Evolutionary conservation across 2,888 invertebrate genomes (phyloP).

Genomic region (Nemotelus pantherinus): DNA sequence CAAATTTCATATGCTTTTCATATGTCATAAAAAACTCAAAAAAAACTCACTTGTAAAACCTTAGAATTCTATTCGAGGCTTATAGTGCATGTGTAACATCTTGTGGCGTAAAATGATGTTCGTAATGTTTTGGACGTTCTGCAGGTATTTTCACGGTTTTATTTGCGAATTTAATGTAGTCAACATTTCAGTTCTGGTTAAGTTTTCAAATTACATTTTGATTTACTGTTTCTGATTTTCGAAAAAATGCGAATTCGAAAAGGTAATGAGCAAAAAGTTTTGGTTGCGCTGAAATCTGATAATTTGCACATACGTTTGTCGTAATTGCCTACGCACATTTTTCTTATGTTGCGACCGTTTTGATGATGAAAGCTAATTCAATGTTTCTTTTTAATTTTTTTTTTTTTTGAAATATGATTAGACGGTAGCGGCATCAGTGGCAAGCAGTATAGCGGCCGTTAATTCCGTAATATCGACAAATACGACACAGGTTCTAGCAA

Average conservation of each 20-base stretch:
- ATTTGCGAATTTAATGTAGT: conserved; percentile 17
- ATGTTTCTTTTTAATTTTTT: conserved; percentile 5
- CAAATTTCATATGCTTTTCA: too few relatives aligned
- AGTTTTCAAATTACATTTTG: conserved; percentile 57
- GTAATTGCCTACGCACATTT: not conserved
- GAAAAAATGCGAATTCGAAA: conserved; percentile 21
- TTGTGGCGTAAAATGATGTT: too few relatives aligned
- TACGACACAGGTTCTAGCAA: conserved; percentile 58
- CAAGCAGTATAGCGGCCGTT: conserved; percentile 64
- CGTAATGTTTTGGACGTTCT: not conserved
- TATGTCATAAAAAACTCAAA: too few relatives aligned
- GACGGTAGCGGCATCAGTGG: conserved; percentile 57
- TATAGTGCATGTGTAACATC: too few relatives aligned
- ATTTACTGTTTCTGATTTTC: conserved; percentile 57
- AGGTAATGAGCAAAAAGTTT: conserved; percentile 28
- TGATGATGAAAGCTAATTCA: not conserved
- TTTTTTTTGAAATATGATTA: conserved; percentile 39
- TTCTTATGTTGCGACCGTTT: not conserved
- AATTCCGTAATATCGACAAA: conserved; percentile 62
- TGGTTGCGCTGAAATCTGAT: conserved; percentile 18
- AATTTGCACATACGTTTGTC: conserved; percentile 27
- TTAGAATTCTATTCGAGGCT: too few relatives aligned
- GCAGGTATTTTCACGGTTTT: conserved; percentile 6
- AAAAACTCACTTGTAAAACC: too few relatives aligned
- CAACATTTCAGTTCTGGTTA: too few relatives aligned